Base-by-base conservation (phyloP, 2,113 vertebrate genomes). In the Neomonachus schauinslandi region DNA sequence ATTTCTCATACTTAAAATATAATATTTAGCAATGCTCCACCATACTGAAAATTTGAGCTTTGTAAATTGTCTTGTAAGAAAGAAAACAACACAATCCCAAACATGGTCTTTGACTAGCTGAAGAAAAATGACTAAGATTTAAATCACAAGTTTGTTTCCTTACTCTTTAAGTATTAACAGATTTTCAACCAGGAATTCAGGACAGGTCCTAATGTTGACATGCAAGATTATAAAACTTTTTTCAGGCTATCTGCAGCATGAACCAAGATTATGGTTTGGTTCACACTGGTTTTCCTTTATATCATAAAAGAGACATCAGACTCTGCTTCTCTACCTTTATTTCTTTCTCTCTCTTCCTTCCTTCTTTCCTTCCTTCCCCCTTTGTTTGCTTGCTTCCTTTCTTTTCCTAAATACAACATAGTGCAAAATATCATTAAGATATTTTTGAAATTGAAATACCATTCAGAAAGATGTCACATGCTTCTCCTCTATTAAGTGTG, bases 31-130 rank as follows among this genome's bases (percentile, higher is more conserved):
- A 96, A 61, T 92, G 21, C 9, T 89, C 71, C 36, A 77, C 85
- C 42, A 57, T 79, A 67, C 42, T 74, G 55, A 92, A 95, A 87
- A 61, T 63, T 63, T 89, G 42, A 96, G n/a, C 31, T 96, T 96
- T 92, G 61, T 77, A 94, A 94, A 71, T 15, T 65, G 46, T 71
- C 42, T 91, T 16, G 82, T 87, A 65, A 65, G 53, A 84, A 96
- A 89, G 85, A 96, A 97, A 95, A 94, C 12, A 53, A 59, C 31
- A 26, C 28, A 91, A 93, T 82, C 92, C 53, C 51, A 94, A 96
- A 15, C 42, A 53, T 63, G 33, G 53, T 95, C 39, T 72, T 72
- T 24, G 18, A 94, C 69, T 65, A 86, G 12, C 42, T 59, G 49
- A 87, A 89, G 84, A 94, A 93, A 91, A 95, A 81, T 46, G 49